Percentiles rank a stretch among this genome's conserved stretches.
These are phyloP conservation scores for Aix galericulata DNA, from an alignment of 2,113 vertebrate species.

Conservation along the genomic window DNA sequence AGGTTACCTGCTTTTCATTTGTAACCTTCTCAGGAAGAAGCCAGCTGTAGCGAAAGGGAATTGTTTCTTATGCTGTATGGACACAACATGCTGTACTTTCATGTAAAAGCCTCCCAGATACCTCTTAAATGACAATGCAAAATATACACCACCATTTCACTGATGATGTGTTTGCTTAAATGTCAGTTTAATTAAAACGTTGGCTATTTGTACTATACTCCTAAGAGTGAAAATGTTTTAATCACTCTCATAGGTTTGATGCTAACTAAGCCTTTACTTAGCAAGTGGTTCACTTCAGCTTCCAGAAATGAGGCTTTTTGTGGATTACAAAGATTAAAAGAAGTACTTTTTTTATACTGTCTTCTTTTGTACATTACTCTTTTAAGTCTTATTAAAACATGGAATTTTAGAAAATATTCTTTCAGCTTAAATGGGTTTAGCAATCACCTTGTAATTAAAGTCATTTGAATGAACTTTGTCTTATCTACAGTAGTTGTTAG, in stretches of 20 bases:
- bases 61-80: background rate
- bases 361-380: constrained; percentile 11
- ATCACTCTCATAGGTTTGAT: background rate
- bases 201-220: background rate
- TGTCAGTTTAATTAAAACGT: background rate
- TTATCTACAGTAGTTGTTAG: background rate
- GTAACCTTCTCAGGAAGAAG: background rate
- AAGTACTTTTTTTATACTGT: constrained; percentile 10
- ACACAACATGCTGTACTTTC: background rate
- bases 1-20: background rate
- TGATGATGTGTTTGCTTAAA: background rate
- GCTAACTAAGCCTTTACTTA: constrained; percentile 40
- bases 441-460: constrained; percentile 27
- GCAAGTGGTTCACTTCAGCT: background rate
- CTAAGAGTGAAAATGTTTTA: background rate
- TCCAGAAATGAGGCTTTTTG: constrained; percentile 28
- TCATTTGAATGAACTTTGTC: constrained; percentile 14
- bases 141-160: background rate
- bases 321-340: constrained; percentile 60
- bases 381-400: background rate
- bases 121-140: background rate
- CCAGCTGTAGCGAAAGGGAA: background rate
- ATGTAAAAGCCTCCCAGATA: background rate
- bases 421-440: constrained; percentile 32
- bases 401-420: constrained; percentile 22